Percentiles rank a stretch among this genome's conserved stretches.
These are phyloP conservation scores for Schizopygopsis pylzovi DNA, from an alignment of 2,797 vertebrate genomes.

Conservation along the genomic window DNA sequence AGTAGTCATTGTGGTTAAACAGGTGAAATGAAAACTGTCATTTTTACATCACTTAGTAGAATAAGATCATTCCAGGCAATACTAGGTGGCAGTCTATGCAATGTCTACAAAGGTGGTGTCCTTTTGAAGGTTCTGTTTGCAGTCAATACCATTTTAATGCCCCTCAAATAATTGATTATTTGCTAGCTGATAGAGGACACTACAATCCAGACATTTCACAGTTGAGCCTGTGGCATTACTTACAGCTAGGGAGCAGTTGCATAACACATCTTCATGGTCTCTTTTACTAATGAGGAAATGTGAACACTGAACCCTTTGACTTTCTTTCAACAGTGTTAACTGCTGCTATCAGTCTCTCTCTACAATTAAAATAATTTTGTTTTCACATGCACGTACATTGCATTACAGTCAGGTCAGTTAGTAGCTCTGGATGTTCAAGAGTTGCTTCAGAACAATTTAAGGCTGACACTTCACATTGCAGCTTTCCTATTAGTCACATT, in stretches of 20 bases:
- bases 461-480: background rate
- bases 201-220: slow-evolving; percentile 44
- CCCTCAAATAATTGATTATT: slow-evolving; percentile 19
- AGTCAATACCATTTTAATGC: background rate
- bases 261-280: slow-evolving; percentile 38
- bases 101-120: background rate
- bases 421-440: background rate
- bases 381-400: background rate
- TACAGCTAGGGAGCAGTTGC: slow-evolving; percentile 38
- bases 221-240: slow-evolving; percentile 30
- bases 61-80: background rate
- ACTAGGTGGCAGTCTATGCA: background rate
- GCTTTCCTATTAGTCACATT: background rate
- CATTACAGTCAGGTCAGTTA: slow-evolving; percentile 1
- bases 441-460: background rate
- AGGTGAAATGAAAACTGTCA: background rate
- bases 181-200: background rate
- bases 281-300: slow-evolving; percentile 36
- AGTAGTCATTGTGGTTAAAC: background rate
- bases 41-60: background rate
- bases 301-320: slow-evolving; percentile 12
- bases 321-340: background rate
- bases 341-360: background rate
- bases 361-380: background rate
- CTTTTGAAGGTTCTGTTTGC: slow-evolving; percentile 20